Evolutionary conservation across 1,140 invertebrate genomes (phyloP), one percentile per base, ranked within the genome.

Genomic region (Apis laboriosa): DNA sequence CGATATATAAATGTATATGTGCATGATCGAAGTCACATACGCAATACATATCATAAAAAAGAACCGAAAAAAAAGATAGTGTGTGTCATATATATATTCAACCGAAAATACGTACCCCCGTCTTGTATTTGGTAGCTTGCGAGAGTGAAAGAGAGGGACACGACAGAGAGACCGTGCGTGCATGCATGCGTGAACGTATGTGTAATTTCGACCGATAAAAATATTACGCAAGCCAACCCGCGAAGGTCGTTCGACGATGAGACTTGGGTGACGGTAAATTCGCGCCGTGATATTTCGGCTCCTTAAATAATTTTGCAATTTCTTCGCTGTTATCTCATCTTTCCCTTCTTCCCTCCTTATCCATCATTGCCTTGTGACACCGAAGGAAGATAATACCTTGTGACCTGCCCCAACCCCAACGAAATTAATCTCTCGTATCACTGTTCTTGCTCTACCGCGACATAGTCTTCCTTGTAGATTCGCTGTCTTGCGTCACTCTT

Each of bases 141-240:
- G 63, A 76, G 21, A 60, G n/a, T 43, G 34, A 63, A 28, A 68
- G 12, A 81, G 51, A n/a, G 49, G 43, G 60, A 56, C 28, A 7
- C 5, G n/a, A 53, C 11, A 19, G 28, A 68, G 11, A 66, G 51
- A 70, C 2, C 13, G 64, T 58, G 43, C 21, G 34, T 58, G 53
- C 61, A 74, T 43, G 15, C 60, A 24, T 55, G 28, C 49, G 55
- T 51, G 43, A 58, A 70, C 66, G 77, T 70, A 81, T 86, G 86
- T 83, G 90, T 90, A 93, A 93, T 93, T 93, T 93, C 88, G 89
- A 87, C 88, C 87, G 93, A 93, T 93, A 93, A 93, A 92, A 91
- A 90, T 90, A 92, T 94, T 94, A 93, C 92, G 92, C 92, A 94
- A 94, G 88, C 56, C 77, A 86, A 84, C 79, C 85, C 85, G 79